Conservation (phyloP, 2,113 vertebrate species). For the Thunnus thynnus region DNA sequence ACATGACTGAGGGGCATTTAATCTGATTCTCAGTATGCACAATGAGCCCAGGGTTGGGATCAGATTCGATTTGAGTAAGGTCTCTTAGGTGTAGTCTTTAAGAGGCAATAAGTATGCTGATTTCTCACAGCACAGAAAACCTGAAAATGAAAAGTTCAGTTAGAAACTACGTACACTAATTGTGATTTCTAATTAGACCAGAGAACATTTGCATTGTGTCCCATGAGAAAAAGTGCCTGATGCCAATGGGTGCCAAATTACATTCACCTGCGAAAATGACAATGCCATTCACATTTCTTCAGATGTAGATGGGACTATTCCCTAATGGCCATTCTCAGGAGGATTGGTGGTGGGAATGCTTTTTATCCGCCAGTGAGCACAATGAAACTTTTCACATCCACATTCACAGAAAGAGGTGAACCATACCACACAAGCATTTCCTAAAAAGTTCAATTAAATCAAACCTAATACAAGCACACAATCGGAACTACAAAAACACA, state of each 20-base stretch:
- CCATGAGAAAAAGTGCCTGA: conserved; percentile 42
- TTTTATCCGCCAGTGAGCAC: conserved; percentile 32
- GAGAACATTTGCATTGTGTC: conserved; percentile 20
- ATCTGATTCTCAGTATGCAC: conserved; percentile 4
- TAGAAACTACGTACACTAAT: neutral
- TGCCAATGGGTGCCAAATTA: conserved; percentile 58
- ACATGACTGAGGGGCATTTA: conserved; percentile 31
- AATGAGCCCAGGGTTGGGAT: neutral
- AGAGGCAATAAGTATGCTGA: neutral
- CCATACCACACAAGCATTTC: conserved; percentile 8
- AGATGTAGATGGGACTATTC: conserved; percentile 49
- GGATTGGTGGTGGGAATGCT: conserved; percentile 46
- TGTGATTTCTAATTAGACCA: conserved; percentile 19
- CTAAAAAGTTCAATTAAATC: conserved; percentile 17
- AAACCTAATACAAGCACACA: conserved; percentile 49
- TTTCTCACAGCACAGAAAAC: conserved; percentile 43
- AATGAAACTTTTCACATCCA: conserved; percentile 49
- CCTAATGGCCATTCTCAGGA: conserved; percentile 67
- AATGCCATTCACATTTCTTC: conserved; percentile 36
- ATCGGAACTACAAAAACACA: conserved; percentile 45
- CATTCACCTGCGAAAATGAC: conserved; percentile 50
- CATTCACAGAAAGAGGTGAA: conserved; percentile 30
- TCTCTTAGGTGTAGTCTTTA: neutral
- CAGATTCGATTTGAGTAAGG: neutral
- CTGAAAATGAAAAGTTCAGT: conserved; percentile 2